A percentile compares a stretch with the other conserved stretches of the same genome.
Conservation (phyloP, 2,113 vertebrate genomes). For the Hyaena hyaena region DNA sequence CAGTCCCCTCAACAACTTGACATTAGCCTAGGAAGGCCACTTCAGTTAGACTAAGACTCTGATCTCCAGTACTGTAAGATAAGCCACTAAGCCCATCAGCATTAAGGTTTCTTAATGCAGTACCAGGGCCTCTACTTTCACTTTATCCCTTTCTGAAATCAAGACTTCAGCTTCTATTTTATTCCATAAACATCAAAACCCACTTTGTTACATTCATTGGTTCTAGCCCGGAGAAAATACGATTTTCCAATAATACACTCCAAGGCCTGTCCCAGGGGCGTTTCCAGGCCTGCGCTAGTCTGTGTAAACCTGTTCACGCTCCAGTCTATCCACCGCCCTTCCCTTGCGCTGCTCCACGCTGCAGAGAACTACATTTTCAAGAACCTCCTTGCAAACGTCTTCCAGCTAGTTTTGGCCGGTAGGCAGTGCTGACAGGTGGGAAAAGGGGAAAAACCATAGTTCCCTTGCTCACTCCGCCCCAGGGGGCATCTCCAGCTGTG, state of each 20-base stretch:
- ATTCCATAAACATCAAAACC: slow-evolving; percentile 38
- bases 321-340: not conserved
- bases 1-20: not conserved
- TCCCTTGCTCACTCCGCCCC: not conserved
- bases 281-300: not conserved
- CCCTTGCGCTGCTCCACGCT: not conserved
- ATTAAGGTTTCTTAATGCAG: not conserved
- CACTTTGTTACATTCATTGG: slow-evolving; percentile 30
- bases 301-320: not conserved
- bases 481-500: too few relatives aligned
- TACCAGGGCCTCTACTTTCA: not conserved
- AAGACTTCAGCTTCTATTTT: not conserved
- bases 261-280: not conserved
- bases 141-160: slow-evolving; percentile 29
- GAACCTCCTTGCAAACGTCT: not conserved
- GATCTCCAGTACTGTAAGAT: not conserved
- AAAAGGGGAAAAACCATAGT: not conserved
- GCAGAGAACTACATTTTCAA: not conserved
- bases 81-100: not conserved
- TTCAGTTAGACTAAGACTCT: not conserved
- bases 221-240: not conserved
- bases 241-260: not conserved
- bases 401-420: not conserved
- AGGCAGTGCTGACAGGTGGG: not conserved
- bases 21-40: not conserved